Base-by-base conservation (phyloP, 2,888 invertebrate species). In the Penaeus monodon region DNA sequence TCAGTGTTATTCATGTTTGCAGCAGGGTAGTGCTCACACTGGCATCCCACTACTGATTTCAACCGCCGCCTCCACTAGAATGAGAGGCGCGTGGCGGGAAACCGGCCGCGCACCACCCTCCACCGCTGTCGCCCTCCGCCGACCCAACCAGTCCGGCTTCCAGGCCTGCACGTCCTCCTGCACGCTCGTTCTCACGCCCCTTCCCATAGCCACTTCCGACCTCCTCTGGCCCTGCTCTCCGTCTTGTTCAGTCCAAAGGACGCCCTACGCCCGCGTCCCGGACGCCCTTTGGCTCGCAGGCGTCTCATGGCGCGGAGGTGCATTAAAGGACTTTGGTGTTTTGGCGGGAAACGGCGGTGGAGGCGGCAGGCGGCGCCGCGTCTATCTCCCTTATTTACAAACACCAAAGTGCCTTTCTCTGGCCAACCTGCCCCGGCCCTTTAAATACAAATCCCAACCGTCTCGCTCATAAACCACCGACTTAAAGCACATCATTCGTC, bases 1-100 rank as follows among this genome's bases (percentile, higher is more conserved):
- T 76, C 84, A 44, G 33, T 64, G 49, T 88, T 81, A 88, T 81
- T 88, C 88, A 88, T 88, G 84, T 84, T 88, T 74, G 63, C 6
- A 79, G 20, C n/a, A 10, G 17, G 20, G 57, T 10, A n/a, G n/a
- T n/a, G 20, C 79, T 49, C 49, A 29, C 29, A 38, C 76, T 33
- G 8, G 64, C 65, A 64, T 76, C 17, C 81, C 27, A 57, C 29
- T 44, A 27, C 65, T 27, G 38, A 8, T 68, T 65, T 27, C 20
- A 38, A 38, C 44, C 17, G 65, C 38, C 44, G 38, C 14, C 27
- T 63, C 77, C 29, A 76, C 83, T 77, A 65, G 44, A 84, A 57
- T 84, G 83, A 65, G 74, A 27, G 83, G 83, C 77, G 63, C 65
- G 65, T 84, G 84, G 84, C 84, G 84, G 84, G 84, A 84, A 84